phyloP scores from a whole-genome alignment of 2,797 vertebrate species.

The Dallia pectoralis region DNA sequence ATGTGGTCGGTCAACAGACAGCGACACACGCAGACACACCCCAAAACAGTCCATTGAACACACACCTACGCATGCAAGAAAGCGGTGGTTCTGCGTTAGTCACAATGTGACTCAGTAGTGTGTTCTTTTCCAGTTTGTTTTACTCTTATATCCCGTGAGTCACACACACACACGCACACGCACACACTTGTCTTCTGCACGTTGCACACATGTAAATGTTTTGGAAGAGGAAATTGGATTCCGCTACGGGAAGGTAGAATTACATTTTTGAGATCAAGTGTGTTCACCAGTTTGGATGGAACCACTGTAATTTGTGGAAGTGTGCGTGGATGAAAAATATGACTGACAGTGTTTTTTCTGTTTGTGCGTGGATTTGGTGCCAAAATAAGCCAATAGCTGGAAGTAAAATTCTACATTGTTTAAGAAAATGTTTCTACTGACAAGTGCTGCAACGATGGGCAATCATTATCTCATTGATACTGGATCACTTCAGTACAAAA shows the following conservation, averaged over 20 bases:
- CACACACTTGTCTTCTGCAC: constrained; percentile 28
- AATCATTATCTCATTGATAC: neutral
- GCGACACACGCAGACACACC: neutral
- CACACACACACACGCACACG: constrained; percentile 28
- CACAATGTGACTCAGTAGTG: constrained; percentile 70
- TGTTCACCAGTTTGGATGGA: constrained; percentile 56
- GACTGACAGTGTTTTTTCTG: constrained; percentile 22
- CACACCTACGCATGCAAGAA: neutral
- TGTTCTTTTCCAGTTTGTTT: constrained; percentile 55
- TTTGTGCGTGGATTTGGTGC: neutral
- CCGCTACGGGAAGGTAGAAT: constrained; percentile 43
- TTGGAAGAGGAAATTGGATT: constrained; percentile 60
- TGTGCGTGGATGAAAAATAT: constrained; percentile 52
- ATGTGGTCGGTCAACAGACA: neutral
- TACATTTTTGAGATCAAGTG: constrained; percentile 50
- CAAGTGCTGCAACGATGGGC: neutral
- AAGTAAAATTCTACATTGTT: neutral
- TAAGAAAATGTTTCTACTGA: no score
- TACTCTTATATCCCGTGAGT: constrained; percentile 63
- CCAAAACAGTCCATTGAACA: neutral
- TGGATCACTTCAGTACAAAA: neutral
- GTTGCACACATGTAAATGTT: constrained; percentile 61
- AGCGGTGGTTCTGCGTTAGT: constrained; percentile 69
- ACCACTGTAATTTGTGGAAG: constrained; percentile 62
- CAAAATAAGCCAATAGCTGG: neutral